Conservation (phyloP, 2,888 invertebrate genomes). For the Machimus rusticus region DNA sequence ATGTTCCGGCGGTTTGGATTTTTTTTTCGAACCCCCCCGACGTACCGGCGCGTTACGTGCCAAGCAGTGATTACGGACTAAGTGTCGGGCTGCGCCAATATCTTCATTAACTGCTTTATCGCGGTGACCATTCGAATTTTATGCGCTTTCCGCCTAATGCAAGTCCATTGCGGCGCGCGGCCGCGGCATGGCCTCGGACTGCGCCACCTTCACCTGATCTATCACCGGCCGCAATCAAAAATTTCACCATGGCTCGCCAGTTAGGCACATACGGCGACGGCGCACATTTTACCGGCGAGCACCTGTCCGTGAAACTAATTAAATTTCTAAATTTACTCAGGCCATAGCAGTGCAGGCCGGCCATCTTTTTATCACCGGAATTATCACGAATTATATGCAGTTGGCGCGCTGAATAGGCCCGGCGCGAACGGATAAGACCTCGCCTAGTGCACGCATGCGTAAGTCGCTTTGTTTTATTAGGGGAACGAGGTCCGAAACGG, state of each 20-base stretch:
- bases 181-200: not conserved
- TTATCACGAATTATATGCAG: conserved; percentile 35
- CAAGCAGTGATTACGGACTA: not conserved
- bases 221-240: not conserved
- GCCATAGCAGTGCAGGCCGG: not conserved
- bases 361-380: conserved; percentile 30
- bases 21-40: not conserved
- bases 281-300: not conserved
- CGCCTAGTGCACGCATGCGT: conserved; percentile 38
- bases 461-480: conserved; percentile 35
- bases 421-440: conserved; percentile 4
- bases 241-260: not conserved
- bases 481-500: conserved; percentile 19
- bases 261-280: not conserved
- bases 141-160: not conserved
- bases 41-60: not conserved
- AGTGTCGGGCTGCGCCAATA: not conserved
- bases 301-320: conserved; percentile 40
- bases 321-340: conserved; percentile 36
- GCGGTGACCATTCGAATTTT: not conserved
- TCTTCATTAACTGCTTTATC: conserved; percentile 4
- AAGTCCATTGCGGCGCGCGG: too few relatives aligned
- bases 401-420: not conserved
- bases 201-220: not conserved
- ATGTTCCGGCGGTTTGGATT: not conserved